A percentile compares a stretch with the other conserved stretches of the same genome.
phyloP scores from a whole-genome alignment of 2,113 vertebrate genomes.

The Cyphomyrus discorhynchus region DNA sequence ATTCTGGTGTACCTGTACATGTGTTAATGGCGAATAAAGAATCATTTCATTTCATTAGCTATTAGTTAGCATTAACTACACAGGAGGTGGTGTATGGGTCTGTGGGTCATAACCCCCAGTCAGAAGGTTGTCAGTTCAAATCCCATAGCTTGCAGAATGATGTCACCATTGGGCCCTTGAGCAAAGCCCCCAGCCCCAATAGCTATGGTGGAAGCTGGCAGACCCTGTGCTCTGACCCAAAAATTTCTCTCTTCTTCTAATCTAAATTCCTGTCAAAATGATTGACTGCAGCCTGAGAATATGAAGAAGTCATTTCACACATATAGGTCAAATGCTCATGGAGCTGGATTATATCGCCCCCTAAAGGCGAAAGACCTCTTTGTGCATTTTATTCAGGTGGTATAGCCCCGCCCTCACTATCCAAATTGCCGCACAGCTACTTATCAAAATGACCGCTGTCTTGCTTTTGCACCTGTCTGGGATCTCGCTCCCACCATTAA shows the following conservation, averaged over 20 bases:
- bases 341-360: constrained; percentile 14
- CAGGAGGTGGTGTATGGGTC: no score
- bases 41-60: no score
- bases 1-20: no score
- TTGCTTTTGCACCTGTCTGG: not conserved
- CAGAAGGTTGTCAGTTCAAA: no score
- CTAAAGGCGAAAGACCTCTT: not conserved
- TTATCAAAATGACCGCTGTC: not conserved
- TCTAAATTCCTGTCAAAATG: not conserved
- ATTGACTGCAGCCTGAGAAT: constrained; percentile 26
- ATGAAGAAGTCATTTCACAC: constrained; percentile 9
- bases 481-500: not conserved
- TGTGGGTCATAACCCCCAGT: no score
- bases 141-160: no score
- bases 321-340: constrained; percentile 29
- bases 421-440: not conserved
- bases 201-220: no score
- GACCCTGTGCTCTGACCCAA: no score
- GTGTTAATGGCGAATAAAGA: no score
- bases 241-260: constrained; percentile 24
- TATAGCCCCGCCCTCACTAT: not conserved
- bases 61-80: no score
- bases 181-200: no score
- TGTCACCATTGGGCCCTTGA: no score
- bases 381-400: not conserved